Evolutionary conservation across 2,888 invertebrate species (phyloP).

Genomic region (Hydroisotoma schaefferi): DNA sequence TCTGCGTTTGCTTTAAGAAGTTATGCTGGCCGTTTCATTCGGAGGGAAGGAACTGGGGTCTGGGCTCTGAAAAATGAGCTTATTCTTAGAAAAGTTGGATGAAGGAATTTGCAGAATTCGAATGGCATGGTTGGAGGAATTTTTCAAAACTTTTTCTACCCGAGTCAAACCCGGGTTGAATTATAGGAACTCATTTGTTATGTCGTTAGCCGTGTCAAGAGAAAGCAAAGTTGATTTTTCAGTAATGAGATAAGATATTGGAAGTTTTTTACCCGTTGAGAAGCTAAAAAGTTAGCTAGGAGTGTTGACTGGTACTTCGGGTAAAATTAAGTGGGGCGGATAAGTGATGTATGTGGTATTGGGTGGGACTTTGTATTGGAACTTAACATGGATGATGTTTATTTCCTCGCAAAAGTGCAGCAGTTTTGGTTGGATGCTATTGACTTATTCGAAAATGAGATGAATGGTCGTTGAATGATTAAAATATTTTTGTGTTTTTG

Average conservation of each 20-base stretch:
- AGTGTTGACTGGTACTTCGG: neutral
- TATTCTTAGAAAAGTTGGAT: neutral
- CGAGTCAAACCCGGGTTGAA: slow-evolving; percentile 10
- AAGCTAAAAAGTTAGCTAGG: neutral
- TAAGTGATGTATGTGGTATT: neutral
- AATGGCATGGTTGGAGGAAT: neutral
- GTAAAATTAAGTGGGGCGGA: neutral
- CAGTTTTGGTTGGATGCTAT: too few species aligned
- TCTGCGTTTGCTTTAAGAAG: too few species aligned
- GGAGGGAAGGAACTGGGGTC: too few species aligned
- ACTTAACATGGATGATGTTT: too few species aligned
- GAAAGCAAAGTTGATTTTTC: slow-evolving; percentile 9
- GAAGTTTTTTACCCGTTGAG: neutral
- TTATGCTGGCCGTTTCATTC: too few species aligned
- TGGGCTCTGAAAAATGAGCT: neutral
- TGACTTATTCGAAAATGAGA: neutral
- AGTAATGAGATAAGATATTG: slow-evolving; percentile 1
- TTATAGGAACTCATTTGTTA: slow-evolving; percentile 43
- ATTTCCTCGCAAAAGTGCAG: too few species aligned
- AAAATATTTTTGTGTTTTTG: too few species aligned
- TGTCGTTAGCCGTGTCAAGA: slow-evolving; percentile 33
- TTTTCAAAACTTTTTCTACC: neutral
- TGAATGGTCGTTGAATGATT: neutral
- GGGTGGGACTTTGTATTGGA: too few species aligned
- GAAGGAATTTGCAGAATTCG: neutral